Evolutionary conservation across 2,888 invertebrate species (phyloP), one percentile per base, ranked within the genome.

Genomic region (Dusona sp.): DNA sequence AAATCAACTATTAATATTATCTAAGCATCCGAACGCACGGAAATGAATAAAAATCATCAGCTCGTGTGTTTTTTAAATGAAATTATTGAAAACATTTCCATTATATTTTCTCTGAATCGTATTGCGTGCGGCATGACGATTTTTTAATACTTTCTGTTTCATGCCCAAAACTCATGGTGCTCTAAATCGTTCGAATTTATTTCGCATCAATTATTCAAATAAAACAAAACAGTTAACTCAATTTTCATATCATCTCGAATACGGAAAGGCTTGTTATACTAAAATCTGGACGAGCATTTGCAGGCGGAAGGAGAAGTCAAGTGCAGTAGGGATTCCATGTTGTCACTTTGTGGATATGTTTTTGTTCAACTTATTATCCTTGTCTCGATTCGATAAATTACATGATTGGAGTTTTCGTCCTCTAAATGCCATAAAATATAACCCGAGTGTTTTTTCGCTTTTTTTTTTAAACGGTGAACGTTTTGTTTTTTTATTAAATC

Each of bases 281-380:
- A 42, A 77, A 78, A 68, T 22, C 64, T 84, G 64, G 65, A 78
- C 77, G 38, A 48, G 82, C 67, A 70, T 85, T 78, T 75, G 51
- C 73, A 54, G 57, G 73, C 73, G 38, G 51, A 65, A 85, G 85
- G 79, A 65, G 88, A 87, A 84, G 68, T 85, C 83, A 84, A 84
- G 81, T 79, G 75, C 77, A 82, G 68, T 61, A 57, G 75, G 42
- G 51, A 73, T 73, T 85, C 7, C 42, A 82, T 85, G 72, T 83
- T 79, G 70, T 48, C 3, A 68, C 48, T 54, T 77, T 65, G 64
- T 72, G 22, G 29, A 42, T 64, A 48, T 64, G 6, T 64, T 73
- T 38, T 67, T 82, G 70, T 70, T 82, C 87, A 77, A 74, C 75
- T 83, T 36, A n/a, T 72, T 67, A 65, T 79, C 33, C 25, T 22